Conservation (phyloP, 1,140 invertebrate genomes). For the Ctenoplectra terminalis region DNA sequence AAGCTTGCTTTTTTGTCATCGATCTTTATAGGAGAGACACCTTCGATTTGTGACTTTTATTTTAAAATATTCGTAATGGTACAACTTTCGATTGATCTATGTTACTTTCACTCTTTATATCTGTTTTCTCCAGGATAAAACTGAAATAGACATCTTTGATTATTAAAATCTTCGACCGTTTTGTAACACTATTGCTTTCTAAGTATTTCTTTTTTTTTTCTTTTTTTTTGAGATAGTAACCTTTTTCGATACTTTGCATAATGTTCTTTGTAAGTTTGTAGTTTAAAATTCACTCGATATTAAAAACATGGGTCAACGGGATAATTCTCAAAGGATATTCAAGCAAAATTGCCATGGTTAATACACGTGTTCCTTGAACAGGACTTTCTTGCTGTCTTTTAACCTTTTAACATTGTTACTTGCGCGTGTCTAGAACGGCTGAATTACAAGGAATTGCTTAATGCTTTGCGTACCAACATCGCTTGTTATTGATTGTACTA, state of each 20-base stretch:
- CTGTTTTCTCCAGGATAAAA: neutral
- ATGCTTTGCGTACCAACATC: neutral
- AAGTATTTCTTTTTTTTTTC: too few species aligned
- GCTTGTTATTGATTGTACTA: neutral
- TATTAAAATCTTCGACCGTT: neutral
- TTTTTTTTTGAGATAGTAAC: too few species aligned
- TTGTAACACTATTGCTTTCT: neutral
- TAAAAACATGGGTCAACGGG: too few species aligned
- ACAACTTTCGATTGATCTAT: neutral
- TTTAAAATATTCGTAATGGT: too few species aligned
- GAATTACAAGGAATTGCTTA: constrained; percentile 2
- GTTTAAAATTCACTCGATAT: neutral
- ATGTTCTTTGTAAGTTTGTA: neutral
- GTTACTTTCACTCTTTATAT: neutral
- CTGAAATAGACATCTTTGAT: neutral
- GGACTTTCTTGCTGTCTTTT: neutral
- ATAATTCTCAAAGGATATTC: neutral
- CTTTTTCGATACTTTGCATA: neutral
- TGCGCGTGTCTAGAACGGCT: neutral
- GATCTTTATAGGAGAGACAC: too few species aligned
- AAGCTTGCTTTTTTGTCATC: too few species aligned
- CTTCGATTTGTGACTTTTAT: too few species aligned
- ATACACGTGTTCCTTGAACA: neutral
- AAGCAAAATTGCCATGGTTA: neutral
- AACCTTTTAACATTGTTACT: constrained; percentile 38